Base-by-base conservation (phyloP, 2,797 vertebrate genomes). In the Pogoniulus pusillus region DNA sequence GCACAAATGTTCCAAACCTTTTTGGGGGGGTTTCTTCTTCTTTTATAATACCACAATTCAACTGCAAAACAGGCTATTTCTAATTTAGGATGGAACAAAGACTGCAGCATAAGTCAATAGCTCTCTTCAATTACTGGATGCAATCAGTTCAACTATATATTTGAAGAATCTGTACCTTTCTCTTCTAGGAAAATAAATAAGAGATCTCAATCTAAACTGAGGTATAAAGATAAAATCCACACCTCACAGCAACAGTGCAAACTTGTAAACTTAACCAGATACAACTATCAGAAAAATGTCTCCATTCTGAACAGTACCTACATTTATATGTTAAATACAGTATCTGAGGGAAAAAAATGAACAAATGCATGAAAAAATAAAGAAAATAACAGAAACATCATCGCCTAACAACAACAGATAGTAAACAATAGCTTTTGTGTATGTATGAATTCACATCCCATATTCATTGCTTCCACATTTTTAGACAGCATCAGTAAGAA, bases 1-100 rank as follows among this genome's bases (percentile, higher is more conserved):
- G 73, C 59, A 86, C 79, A 94, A 90, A 66, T 75, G 63, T 71
- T 82, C 77, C 80, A 94, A 72, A 95, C 91, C 58, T 93, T 96
- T 53, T 83, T 14, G 14, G 39, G 14, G 39, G 39, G 39, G 14
- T 45, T 30, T 45, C 55, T 65, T 45, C 54, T 62, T 27, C 41
- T 58, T 57, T 27, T 4, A 6, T 90, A 76, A 53, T 18, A 89
- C 69, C 68, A 68, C 39, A 82, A 73, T 90, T 89, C 87, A 90
- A 41, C 35, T 82, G 82, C 59, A 91, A 83, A 73, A 49, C 22
- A 49, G 71, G 18, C 35, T 86, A 90, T 69, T 68, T 91, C 72
- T 93, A 81, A 93, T 93, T 96, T 37, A 76, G 53, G 87, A 57
- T 19, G 35, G 80, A 89, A 79, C 54, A 68, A 57, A 75, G 57